These are phyloP conservation scores for Colossoma macropomum DNA, from an alignment of 2,113 vertebrate species.

Conservation along the genomic window DNA sequence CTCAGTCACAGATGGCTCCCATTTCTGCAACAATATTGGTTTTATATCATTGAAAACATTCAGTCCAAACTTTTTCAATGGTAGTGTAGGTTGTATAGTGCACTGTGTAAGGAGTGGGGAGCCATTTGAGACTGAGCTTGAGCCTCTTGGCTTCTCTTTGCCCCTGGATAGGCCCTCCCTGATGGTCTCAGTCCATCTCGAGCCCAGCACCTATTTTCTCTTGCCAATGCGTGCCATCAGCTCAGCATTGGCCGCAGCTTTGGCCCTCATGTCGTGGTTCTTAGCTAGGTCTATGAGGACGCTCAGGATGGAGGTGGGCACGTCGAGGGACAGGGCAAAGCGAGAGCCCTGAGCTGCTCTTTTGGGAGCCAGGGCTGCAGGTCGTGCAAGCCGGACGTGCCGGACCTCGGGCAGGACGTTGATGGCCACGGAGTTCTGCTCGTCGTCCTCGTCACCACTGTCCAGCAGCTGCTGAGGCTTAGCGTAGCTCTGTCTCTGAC, in stretches of 20 bases:
- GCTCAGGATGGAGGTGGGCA: constrained; percentile 82
- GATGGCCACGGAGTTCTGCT: constrained; percentile 60
- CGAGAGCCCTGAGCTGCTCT: constrained; percentile 74
- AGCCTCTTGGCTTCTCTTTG: not conserved
- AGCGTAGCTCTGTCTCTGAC: constrained; percentile 54
- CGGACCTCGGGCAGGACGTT: constrained; percentile 60
- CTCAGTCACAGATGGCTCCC: not conserved
- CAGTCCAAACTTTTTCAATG: not conserved
- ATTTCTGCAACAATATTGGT: not conserved
- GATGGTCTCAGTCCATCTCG: constrained; percentile 1
- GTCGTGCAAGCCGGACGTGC: constrained; percentile 51
- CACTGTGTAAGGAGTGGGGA: not conserved
- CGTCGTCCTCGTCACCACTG: constrained; percentile 51
- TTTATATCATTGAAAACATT: not conserved
- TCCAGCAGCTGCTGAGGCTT: constrained; percentile 52
- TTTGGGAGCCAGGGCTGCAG: constrained; percentile 63
- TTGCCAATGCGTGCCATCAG: constrained; percentile 84
- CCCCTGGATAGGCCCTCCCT: not conserved
- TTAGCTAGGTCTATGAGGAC: constrained; percentile 83
- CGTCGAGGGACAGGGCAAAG: constrained; percentile 82
- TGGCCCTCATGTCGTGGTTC: constrained; percentile 83
- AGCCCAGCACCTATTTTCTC: constrained; percentile 68
- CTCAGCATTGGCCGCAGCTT: constrained; percentile 81
- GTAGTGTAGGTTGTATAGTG: not conserved
- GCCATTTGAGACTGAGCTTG: not conserved